These are phyloP conservation scores for Xyrauchen texanus DNA, from an alignment of 2,113 vertebrate genomes.

Conservation along the genomic window DNA sequence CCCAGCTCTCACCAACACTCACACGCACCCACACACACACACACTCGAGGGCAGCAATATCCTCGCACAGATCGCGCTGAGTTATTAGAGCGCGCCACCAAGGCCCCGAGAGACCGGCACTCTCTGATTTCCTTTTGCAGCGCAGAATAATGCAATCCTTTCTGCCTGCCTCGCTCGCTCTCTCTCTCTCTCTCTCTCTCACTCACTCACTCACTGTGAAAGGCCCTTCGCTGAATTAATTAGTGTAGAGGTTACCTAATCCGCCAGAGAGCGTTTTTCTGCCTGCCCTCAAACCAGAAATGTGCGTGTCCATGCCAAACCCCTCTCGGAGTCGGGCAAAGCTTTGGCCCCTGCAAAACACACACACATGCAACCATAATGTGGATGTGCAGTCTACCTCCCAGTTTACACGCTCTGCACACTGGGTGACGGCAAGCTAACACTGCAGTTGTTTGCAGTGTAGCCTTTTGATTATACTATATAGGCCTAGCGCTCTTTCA, in stretches of 20 bases:
- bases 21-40: not conserved
- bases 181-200: constrained; percentile 15
- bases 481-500: too few species aligned
- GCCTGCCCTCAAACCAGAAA: constrained; percentile 46
- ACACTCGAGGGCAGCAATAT: constrained; percentile 50
- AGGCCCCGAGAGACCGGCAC: constrained; percentile 53
- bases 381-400: constrained; percentile 23
- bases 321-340: constrained; percentile 28
- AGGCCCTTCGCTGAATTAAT: constrained; percentile 61
- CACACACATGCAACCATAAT: constrained; percentile 44
- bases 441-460: not conserved
- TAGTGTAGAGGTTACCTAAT: constrained; percentile 63
- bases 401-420: constrained; percentile 19
- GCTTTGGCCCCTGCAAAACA: constrained; percentile 16
- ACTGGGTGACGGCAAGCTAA: constrained; percentile 6
- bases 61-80: constrained; percentile 47
- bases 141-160: constrained; percentile 60
- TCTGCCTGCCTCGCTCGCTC: constrained; percentile 49
- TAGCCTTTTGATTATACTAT: not conserved
- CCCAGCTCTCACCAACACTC: constrained; percentile 24
- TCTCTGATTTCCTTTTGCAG: constrained; percentile 61
- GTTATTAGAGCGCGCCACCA: constrained; percentile 53
- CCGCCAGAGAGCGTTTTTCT: constrained; percentile 55
- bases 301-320: constrained; percentile 38
- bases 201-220: constrained; percentile 46